Percentiles rank a stretch among this genome's conserved stretches.
These are phyloP conservation scores for Aquatica leii DNA, from an alignment of 2,888 invertebrate genomes.

Conservation along the genomic window DNA sequence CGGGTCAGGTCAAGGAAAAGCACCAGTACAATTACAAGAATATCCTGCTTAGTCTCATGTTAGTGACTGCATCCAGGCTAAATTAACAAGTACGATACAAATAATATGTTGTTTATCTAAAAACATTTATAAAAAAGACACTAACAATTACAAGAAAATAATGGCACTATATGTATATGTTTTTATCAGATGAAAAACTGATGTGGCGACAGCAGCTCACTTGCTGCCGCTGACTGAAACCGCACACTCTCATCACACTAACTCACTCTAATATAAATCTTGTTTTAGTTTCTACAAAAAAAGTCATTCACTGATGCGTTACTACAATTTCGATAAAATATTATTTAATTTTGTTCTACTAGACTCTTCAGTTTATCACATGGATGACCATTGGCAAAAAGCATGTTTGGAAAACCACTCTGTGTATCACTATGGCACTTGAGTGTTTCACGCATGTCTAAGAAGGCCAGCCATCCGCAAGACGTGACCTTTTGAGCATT, in stretches of 20 bases:
- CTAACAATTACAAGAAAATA: slow-evolving; percentile 62
- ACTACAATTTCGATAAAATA: slow-evolving; percentile 52
- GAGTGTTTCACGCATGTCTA: slow-evolving; percentile 64
- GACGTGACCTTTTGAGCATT: slow-evolving; percentile 83
- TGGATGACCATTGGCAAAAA: slow-evolving; percentile 61
- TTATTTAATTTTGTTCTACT: slow-evolving; percentile 52
- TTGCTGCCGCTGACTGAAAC: slow-evolving; percentile 49
- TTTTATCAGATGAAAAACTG: slow-evolving; percentile 42
- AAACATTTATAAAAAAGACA: slow-evolving; percentile 63
- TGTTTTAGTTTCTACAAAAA: slow-evolving; percentile 41
- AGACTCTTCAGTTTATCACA: slow-evolving; percentile 60
- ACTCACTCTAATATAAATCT: slow-evolving; percentile 51
- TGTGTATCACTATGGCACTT: slow-evolving; percentile 61
- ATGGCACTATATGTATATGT: slow-evolving; percentile 60
- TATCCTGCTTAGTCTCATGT: slow-evolving; percentile 56
- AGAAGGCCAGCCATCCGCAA: slow-evolving; percentile 91
- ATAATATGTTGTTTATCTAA: slow-evolving; percentile 61
- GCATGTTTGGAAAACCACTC: slow-evolving; percentile 55
- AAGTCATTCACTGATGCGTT: slow-evolving; percentile 51
- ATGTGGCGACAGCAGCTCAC: slow-evolving; percentile 29
- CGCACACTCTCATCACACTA: slow-evolving; percentile 55
- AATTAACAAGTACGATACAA: slow-evolving; percentile 62
- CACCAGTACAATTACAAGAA: slow-evolving; percentile 58
- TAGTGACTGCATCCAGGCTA: slow-evolving; percentile 60
- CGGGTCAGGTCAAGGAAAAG: slow-evolving; percentile 58